phyloP scores from a whole-genome alignment of 2,888 invertebrate species.

The Matsumyia berberina region DNA sequence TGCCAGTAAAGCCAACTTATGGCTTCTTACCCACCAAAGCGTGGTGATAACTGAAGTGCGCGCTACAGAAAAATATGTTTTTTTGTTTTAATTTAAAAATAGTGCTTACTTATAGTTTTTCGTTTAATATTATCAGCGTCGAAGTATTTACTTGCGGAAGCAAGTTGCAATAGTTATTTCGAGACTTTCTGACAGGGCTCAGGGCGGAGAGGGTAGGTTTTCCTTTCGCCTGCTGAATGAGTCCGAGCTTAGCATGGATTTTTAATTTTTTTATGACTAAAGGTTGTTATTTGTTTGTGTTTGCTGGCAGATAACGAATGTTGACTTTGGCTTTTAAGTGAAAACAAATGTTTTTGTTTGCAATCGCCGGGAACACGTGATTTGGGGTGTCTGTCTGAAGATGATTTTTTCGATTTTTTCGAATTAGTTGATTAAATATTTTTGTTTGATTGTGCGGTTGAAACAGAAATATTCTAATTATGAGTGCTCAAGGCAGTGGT shows the following conservation, averaged over 20 bases:
- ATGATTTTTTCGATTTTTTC: background rate
- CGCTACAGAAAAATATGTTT: background rate
- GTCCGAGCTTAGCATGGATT: background rate
- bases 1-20: slow-evolving; percentile 26
- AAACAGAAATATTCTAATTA: background rate
- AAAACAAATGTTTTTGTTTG: slow-evolving; percentile 40
- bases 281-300: slow-evolving; percentile 23
- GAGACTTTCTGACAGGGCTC: background rate
- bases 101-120: slow-evolving; percentile 13
- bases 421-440: slow-evolving; percentile 4
- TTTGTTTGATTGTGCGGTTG: background rate
- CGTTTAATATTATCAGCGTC: slow-evolving; percentile 16
- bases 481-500: slow-evolving; percentile 1
- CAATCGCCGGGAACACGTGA: slow-evolving; percentile 7
- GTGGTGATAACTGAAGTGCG: slow-evolving; percentile 17
- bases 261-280: background rate
- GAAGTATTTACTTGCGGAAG: slow-evolving; percentile 40
- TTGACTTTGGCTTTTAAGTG: slow-evolving; percentile 18
- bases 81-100: background rate
- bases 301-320: slow-evolving; percentile 17
- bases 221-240: background rate
- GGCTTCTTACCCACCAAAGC: slow-evolving; percentile 25
- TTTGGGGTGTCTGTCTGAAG: background rate
- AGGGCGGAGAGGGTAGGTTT: background rate
- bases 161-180: slow-evolving; percentile 6